Conservation (phyloP, 2,888 invertebrate species). For the Loripinus fragilis region DNA sequence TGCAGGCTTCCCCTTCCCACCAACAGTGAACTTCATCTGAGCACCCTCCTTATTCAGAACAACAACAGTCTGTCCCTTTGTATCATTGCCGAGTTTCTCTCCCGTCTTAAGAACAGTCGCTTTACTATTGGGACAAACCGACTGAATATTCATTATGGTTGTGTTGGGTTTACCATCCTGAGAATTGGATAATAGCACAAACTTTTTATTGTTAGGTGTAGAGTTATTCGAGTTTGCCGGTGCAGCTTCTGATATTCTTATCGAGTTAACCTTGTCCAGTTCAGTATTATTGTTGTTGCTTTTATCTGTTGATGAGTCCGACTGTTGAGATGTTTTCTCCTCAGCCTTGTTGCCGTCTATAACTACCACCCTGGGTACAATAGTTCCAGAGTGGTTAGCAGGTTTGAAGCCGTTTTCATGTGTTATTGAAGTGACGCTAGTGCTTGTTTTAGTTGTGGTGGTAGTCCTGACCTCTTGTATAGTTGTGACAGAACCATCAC, state of each 20-base stretch:
- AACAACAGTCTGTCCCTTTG: conserved; percentile 72
- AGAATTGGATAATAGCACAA: conserved; percentile 22
- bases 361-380: conserved; percentile 48
- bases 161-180: conserved; percentile 61
- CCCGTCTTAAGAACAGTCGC: conserved; percentile 60
- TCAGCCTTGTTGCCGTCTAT: conserved; percentile 24
- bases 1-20: background rate
- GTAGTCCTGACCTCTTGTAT: conserved; percentile 64
- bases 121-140: conserved; percentile 73
- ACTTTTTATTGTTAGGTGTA: conserved; percentile 9
- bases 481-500: conserved; percentile 45
- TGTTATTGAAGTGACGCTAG: background rate
- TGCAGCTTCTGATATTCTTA: conserved; percentile 5
- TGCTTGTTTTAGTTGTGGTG: conserved; percentile 62
- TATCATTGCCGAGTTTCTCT: conserved; percentile 41
- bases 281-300: conserved; percentile 20
- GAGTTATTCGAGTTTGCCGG: background rate
- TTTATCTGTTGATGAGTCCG: conserved; percentile 17
- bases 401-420: conserved; percentile 2
- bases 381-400: conserved; percentile 38
- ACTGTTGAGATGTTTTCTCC: background rate
- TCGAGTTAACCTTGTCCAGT: background rate
- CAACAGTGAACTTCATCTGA: conserved; percentile 71
- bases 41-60: conserved; percentile 77
- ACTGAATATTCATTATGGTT: conserved; percentile 76